These are phyloP conservation scores for Adelges cooleyi DNA, from an alignment of 1,140 invertebrate genomes.

Conservation along the genomic window DNA sequence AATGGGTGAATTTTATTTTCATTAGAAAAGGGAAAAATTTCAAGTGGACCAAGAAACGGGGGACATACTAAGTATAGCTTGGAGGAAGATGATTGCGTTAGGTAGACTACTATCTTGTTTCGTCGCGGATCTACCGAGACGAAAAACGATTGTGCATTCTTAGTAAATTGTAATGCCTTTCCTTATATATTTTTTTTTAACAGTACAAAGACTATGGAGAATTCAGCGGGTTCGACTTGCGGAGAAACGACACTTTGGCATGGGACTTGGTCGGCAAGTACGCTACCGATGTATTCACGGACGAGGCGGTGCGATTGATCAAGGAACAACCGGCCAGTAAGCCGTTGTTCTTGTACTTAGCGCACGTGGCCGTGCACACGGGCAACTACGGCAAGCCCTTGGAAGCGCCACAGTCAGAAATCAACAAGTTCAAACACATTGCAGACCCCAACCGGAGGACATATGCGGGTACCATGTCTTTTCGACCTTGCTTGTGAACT, in stretches of 20 bases:
- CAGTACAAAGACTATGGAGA: slow-evolving; percentile 36
- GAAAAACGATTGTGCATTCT: background rate
- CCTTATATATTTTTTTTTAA: slow-evolving; percentile 27
- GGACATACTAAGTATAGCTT: no score
- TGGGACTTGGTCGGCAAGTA: slow-evolving; percentile 52
- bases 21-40: no score
- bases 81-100: no score
- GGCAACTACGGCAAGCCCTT: slow-evolving; percentile 46
- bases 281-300: slow-evolving; percentile 55
- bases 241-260: slow-evolving; percentile 44
- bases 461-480: slow-evolving; percentile 58
- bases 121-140: background rate
- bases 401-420: slow-evolving; percentile 50
- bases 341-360: slow-evolving; percentile 57
- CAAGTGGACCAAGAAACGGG: no score
- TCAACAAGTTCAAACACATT: slow-evolving; percentile 52
- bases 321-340: slow-evolving; percentile 41
- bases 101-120: background rate
- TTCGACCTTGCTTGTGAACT: no score
- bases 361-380: slow-evolving; percentile 54
- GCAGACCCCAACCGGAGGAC: slow-evolving; percentile 49
- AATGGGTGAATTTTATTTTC: no score
- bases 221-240: slow-evolving; percentile 44
- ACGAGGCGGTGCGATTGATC: slow-evolving; percentile 49
- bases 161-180: background rate